Evolutionary conservation across 1,140 invertebrate species (phyloP).

Genomic region (Neodiprion lecontei): DNA sequence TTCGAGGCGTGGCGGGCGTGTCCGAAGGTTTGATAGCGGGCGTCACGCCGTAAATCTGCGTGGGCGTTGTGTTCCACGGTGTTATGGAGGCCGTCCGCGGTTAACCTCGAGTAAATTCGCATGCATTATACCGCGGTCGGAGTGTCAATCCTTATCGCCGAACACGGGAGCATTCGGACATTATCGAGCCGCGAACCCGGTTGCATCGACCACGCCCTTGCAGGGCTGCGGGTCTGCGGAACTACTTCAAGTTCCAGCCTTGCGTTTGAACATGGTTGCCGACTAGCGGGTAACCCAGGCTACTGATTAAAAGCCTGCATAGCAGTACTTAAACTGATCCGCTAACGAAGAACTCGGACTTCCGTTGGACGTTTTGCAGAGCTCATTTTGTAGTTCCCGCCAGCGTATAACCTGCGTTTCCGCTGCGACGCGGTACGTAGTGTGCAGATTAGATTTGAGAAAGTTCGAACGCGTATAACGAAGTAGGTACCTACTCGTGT

Average conservation of each 20-base stretch:
- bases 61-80: background rate
- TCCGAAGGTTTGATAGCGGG: background rate
- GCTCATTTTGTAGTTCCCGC: no score
- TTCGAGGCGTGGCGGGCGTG: slow-evolving; percentile 1
- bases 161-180: background rate
- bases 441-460: background rate
- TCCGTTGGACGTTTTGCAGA: no score
- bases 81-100: background rate
- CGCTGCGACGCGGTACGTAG: no score
- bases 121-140: background rate
- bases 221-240: no score
- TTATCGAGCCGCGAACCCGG: background rate
- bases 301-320: background rate
- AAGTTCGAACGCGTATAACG: background rate
- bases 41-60: background rate
- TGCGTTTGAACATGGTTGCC: background rate
- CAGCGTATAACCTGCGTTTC: no score
- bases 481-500: no score
- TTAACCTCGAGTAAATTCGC: background rate
- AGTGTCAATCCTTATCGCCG: background rate
- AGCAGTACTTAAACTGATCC: no score
- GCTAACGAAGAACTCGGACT: background rate
- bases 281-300: background rate
- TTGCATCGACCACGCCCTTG: background rate
- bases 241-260: background rate